Evolutionary conservation across 1,140 invertebrate genomes (phyloP).

Genomic region (Drosophila kikkawai): DNA sequence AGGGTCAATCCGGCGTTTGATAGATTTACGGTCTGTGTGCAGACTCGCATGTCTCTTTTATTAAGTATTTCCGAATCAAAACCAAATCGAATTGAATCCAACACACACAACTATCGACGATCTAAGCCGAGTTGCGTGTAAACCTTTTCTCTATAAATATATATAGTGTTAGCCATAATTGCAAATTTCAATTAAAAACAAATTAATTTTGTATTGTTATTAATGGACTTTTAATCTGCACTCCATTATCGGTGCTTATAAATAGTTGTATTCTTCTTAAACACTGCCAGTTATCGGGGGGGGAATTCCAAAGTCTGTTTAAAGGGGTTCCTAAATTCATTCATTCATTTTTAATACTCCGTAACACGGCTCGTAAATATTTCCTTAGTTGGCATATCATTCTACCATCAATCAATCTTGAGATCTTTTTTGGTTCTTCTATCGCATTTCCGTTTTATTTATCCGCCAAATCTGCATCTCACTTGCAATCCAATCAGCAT

Average conservation of each 20-base stretch:
- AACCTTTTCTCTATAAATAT: constrained; percentile 30
- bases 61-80: constrained; percentile 53
- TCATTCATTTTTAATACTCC: not conserved
- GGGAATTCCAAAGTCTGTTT: constrained; percentile 43
- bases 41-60: constrained; percentile 31
- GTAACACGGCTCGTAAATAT: constrained; percentile 3
- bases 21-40: constrained; percentile 53
- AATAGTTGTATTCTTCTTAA: constrained; percentile 27
- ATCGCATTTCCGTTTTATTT: constrained; percentile 39
- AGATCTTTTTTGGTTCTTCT: constrained; percentile 2
- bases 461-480: constrained; percentile 51
- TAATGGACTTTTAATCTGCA: constrained; percentile 66
- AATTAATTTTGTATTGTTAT: constrained; percentile 59
- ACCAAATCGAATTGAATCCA: constrained; percentile 21
- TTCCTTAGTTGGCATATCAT: constrained; percentile 17
- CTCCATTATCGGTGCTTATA: constrained; percentile 31
- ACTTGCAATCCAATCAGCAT: constrained; percentile 49
- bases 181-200: constrained; percentile 64
- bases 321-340: not conserved
- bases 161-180: constrained; percentile 48
- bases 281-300: not conserved
- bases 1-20: constrained; percentile 73
- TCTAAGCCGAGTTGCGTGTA: constrained; percentile 52
- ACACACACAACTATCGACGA: constrained; percentile 24
- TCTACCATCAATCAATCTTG: constrained; percentile 37